phyloP scores from a whole-genome alignment of 2,113 vertebrate genomes.

The Anolis sagrei region DNA sequence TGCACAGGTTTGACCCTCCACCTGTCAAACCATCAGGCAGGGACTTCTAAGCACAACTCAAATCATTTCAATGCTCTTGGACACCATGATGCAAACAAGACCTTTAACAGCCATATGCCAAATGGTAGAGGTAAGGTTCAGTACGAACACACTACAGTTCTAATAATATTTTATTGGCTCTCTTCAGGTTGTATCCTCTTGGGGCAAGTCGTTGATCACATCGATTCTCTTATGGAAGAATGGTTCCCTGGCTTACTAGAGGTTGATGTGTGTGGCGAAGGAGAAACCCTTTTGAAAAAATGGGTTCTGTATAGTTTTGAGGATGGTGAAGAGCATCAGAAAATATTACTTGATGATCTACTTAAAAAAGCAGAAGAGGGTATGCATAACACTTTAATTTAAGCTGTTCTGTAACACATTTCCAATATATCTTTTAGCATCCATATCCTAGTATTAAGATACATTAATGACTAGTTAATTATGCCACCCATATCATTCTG shows the following conservation, averaged over 20 bases:
- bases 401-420: neutral
- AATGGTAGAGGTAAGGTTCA: too few species aligned
- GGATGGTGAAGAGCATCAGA: constrained; percentile 86
- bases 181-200: constrained; percentile 87
- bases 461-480: constrained; percentile 8
- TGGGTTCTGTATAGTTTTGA: constrained; percentile 94
- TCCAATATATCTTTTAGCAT: too few species aligned
- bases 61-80: too few species aligned
- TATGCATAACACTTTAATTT: constrained; percentile 64
- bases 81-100: too few species aligned
- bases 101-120: too few species aligned
- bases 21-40: too few species aligned
- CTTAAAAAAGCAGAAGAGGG: constrained; percentile 85
- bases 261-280: constrained; percentile 91
- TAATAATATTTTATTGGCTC: constrained; percentile 41
- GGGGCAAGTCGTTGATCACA: constrained; percentile 96
- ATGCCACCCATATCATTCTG: neutral
- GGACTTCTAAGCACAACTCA: too few species aligned
- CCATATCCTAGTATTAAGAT: neutral
- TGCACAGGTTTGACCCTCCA: too few species aligned
- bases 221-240: constrained; percentile 96
- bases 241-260: constrained; percentile 94
- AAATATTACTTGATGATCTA: constrained; percentile 92
- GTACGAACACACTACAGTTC: neutral
- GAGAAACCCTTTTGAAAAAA: constrained; percentile 93